A percentile compares a stretch with the other conserved stretches of the same genome.
Conservation (phyloP, 2,797 vertebrate genomes). For the Enteromius treurensis region DNA sequence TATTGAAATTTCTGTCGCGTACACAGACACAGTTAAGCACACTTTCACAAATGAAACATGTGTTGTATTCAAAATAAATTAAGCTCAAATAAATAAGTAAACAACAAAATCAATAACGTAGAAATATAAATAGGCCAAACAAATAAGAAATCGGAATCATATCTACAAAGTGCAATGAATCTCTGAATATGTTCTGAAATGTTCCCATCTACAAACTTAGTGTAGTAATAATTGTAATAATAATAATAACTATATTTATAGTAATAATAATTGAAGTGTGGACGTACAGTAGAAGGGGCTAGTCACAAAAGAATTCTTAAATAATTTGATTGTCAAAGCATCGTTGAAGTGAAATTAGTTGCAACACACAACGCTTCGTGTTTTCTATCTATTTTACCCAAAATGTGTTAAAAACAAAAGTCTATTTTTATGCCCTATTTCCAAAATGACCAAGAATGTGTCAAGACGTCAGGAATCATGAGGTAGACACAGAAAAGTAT, state of each 20-base stretch:
- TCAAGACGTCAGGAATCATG: slow-evolving; percentile 79
- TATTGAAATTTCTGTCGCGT: slow-evolving; percentile 90
- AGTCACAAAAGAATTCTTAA: slow-evolving; percentile 62
- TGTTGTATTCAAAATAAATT: slow-evolving; percentile 74
- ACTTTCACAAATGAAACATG: slow-evolving; percentile 82
- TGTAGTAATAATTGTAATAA: slow-evolving; percentile 59
- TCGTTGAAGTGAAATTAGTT: slow-evolving; percentile 78
- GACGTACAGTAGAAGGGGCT: slow-evolving; percentile 59
- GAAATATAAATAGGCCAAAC: slow-evolving; percentile 75
- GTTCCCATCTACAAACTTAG: slow-evolving; percentile 69
- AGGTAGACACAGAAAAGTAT: slow-evolving; percentile 85
- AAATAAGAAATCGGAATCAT: slow-evolving; percentile 66
- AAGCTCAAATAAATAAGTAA: slow-evolving; percentile 71
- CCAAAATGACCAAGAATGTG: slow-evolving; percentile 73
- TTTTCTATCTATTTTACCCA: slow-evolving; percentile 69
- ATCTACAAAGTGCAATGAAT: slow-evolving; percentile 83
- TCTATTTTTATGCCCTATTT: slow-evolving; percentile 51
- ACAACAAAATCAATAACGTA: slow-evolving; percentile 56
- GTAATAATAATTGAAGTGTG: slow-evolving; percentile 61
- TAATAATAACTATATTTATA: slow-evolving; percentile 62
- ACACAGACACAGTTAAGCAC: slow-evolving; percentile 89
- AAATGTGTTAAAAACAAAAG: slow-evolving; percentile 60
- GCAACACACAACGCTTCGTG: slow-evolving; percentile 69
- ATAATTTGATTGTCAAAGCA: slow-evolving; percentile 91
- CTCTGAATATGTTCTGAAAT: slow-evolving; percentile 60